These are phyloP conservation scores for Osmerus mordax DNA, from an alignment of 2,113 vertebrate species.

Conservation along the genomic window DNA sequence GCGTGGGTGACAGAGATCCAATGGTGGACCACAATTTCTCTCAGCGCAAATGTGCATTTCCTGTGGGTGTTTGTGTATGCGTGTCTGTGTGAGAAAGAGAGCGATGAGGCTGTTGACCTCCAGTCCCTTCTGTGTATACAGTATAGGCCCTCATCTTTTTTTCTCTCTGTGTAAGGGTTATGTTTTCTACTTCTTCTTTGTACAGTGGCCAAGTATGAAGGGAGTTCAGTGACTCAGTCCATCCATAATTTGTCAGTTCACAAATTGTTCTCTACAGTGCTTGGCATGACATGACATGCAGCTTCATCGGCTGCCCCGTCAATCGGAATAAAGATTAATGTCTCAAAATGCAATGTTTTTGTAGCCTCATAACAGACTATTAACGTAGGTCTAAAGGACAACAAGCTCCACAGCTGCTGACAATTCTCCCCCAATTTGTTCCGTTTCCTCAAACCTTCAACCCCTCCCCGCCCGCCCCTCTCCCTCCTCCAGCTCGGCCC, in stretches of 20 bases:
- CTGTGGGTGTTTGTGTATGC: conserved; percentile 33
- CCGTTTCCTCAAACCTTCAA: background rate
- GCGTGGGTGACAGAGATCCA: background rate
- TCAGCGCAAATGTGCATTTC: conserved; percentile 58
- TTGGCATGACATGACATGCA: no score
- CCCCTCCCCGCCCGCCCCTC: background rate
- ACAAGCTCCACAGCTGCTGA: background rate
- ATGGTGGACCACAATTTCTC: conserved; percentile 18
- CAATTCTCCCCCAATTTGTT: background rate
- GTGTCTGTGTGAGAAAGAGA: background rate
- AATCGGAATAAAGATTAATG: no score
- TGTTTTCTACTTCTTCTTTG: conserved; percentile 28
- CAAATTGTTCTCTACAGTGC: background rate
- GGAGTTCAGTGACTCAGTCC: background rate
- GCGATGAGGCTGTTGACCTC: background rate
- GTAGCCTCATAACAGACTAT: background rate
- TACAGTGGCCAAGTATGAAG: conserved; percentile 48
- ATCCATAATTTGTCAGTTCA: background rate
- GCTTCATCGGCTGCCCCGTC: no score
- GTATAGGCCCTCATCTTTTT: background rate
- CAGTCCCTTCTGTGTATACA: conserved; percentile 34
- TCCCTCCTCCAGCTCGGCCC: conserved; percentile 76
- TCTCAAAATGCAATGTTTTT: background rate
- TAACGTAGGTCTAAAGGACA: background rate
- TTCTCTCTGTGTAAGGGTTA: conserved; percentile 23